phyloP scores from a whole-genome alignment of 2,888 invertebrate genomes.

The Stegana nigrithorax region DNA sequence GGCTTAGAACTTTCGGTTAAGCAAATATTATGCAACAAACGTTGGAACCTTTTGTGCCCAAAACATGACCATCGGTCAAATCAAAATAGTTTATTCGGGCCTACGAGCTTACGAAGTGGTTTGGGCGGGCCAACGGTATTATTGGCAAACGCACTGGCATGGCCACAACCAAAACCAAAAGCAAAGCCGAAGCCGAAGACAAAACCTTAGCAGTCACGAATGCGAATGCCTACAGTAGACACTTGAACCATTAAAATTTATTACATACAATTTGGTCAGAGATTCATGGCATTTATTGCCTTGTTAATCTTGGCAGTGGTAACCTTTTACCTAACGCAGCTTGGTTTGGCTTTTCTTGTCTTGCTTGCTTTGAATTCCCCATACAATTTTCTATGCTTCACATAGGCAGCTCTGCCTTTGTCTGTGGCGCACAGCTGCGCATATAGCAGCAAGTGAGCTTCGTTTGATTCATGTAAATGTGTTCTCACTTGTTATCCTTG shows the following conservation, averaged over 20 bases:
- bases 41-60: conserved; percentile 59
- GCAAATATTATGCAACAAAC: conserved; percentile 21
- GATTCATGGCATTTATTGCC: conserved; percentile 38
- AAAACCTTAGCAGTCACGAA: no score
- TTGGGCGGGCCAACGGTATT: not conserved
- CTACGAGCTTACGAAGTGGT: not conserved
- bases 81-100: conserved; percentile 2
- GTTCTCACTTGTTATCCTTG: not conserved
- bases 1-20: not conserved
- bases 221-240: conserved; percentile 7
- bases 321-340: no score
- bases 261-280: conserved; percentile 42
- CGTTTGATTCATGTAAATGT: not conserved
- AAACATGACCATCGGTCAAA: no score
- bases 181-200: no score
- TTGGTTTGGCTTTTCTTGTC: no score
- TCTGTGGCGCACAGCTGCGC: not conserved
- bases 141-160: no score
- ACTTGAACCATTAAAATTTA: conserved; percentile 56
- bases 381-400: not conserved
- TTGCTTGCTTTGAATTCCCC: not conserved
- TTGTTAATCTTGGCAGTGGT: conserved; percentile 28
- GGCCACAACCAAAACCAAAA: no score
- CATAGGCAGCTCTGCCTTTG: not conserved
- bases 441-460: not conserved